These are phyloP conservation scores for Setophaga petechia DNA, from an alignment of 2,113 vertebrate genomes.

Conservation along the genomic window DNA sequence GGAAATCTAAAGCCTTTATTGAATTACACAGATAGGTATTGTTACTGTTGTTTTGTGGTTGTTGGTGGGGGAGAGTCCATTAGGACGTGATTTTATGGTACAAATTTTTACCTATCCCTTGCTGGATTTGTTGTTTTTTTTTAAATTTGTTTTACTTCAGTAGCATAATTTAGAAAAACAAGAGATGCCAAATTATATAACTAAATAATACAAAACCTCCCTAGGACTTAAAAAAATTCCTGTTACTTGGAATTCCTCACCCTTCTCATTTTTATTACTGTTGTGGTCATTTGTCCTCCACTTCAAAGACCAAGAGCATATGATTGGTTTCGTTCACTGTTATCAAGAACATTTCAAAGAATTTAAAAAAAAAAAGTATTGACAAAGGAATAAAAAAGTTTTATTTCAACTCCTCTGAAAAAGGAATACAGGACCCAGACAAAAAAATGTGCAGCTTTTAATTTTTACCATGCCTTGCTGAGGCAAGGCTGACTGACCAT, in stretches of 20 bases:
- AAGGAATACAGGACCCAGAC: background rate
- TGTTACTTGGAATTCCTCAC: background rate
- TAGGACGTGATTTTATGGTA: background rate
- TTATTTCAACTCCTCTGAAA: background rate
- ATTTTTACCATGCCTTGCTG: background rate
- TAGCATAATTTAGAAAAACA: background rate
- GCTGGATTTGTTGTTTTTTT: background rate
- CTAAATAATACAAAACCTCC: background rate
- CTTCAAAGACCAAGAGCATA: background rate
- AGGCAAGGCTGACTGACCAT: background rate
- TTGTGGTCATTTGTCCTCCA: background rate
- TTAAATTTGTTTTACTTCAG: background rate
- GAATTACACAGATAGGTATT: background rate
- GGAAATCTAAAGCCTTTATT: background rate
- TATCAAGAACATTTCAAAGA: background rate
- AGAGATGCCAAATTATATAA: background rate
- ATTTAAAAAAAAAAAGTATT: background rate
- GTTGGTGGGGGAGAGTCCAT: background rate
- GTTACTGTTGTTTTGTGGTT: background rate
- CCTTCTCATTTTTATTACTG: background rate
- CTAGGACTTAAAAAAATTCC: background rate
- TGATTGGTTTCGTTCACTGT: background rate
- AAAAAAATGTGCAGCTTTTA: background rate
- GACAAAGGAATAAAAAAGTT: background rate
- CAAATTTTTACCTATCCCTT: background rate